These are phyloP conservation scores for Drosophila pseudoananassae DNA, from an alignment of 1,140 invertebrate genomes.

Conservation along the genomic window DNA sequence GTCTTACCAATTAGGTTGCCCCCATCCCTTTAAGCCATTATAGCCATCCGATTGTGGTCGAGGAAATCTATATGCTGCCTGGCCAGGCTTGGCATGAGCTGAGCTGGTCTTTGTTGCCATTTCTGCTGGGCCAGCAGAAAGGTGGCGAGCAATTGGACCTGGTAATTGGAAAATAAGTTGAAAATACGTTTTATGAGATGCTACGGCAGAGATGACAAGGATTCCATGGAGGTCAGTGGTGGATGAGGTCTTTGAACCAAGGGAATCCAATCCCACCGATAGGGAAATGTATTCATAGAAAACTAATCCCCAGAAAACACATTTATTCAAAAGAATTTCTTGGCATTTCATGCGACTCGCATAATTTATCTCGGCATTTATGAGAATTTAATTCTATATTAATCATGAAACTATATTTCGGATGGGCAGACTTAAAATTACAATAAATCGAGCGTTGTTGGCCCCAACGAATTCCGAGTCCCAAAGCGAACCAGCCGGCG, in stretches of 20 bases:
- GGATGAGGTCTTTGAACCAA: conserved; percentile 29
- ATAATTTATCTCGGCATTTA: conserved; percentile 38
- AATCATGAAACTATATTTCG: conserved; percentile 47
- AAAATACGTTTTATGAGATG: conserved; percentile 36
- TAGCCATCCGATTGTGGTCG: conserved; percentile 33
- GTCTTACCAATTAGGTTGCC: conserved; percentile 51
- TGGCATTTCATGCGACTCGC: conserved; percentile 5
- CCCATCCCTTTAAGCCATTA: background rate
- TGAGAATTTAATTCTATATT: conserved; percentile 39
- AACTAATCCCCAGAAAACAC: background rate
- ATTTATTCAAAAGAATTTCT: conserved; percentile 2
- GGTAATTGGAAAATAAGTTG: conserved; percentile 54
- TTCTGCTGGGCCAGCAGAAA: conserved; percentile 41
- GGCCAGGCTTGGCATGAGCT: background rate
- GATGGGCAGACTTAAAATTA: conserved; percentile 26
- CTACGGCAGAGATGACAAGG: conserved; percentile 3
- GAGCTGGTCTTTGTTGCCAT: conserved; percentile 34
- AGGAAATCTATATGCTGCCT: conserved; percentile 47
- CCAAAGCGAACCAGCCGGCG: background rate
- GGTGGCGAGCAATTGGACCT: conserved; percentile 35
- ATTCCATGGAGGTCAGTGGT: background rate
- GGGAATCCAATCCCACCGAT: conserved; percentile 7
- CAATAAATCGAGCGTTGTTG: conserved; percentile 28
- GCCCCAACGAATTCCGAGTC: conserved; percentile 27
- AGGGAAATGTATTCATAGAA: background rate